phyloP scores from a whole-genome alignment of 2,888 invertebrate species.

The Dorcus parallelipipedus region DNA sequence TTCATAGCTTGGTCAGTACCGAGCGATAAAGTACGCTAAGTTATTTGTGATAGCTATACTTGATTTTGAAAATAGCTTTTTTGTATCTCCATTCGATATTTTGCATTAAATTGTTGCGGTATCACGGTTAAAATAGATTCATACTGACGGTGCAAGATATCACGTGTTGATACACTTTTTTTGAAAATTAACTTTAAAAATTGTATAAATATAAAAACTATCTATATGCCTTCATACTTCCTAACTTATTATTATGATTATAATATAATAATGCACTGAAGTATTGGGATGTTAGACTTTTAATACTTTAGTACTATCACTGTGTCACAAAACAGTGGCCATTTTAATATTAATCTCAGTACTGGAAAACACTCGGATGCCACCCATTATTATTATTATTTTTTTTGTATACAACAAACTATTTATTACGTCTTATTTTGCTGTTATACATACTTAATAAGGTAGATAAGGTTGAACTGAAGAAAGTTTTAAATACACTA shows the following conservation, averaged over 20 bases:
- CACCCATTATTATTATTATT: neutral
- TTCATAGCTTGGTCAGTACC: conserved; percentile 36
- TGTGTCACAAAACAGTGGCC: conserved; percentile 43
- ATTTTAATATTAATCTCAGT: conserved; percentile 48
- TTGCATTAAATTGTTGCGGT: conserved; percentile 11
- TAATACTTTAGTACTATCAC: conserved; percentile 52
- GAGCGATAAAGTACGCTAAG: conserved; percentile 35
- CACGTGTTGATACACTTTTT: conserved; percentile 33
- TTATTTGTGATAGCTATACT: conserved; percentile 47
- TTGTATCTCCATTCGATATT: conserved; percentile 37
- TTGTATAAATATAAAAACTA: conserved; percentile 47
- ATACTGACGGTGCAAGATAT: conserved; percentile 18
- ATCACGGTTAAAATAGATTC: neutral
- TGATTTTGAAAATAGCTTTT: conserved; percentile 41
- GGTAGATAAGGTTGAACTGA: neutral
- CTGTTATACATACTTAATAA: neutral
- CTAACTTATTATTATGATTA: conserved; percentile 48
- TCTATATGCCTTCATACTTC: conserved; percentile 53
- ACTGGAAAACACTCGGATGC: conserved; percentile 31
- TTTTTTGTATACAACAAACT: conserved; percentile 6
- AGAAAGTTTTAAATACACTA: neutral
- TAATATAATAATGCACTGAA: conserved; percentile 51
- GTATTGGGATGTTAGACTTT: conserved; percentile 52
- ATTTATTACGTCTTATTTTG: neutral
- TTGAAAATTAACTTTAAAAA: conserved; percentile 38